Percentiles rank a stretch among this genome's conserved stretches.
phyloP scores from a whole-genome alignment of 2,888 invertebrate genomes.

The Agriopis aurantiaria region DNA sequence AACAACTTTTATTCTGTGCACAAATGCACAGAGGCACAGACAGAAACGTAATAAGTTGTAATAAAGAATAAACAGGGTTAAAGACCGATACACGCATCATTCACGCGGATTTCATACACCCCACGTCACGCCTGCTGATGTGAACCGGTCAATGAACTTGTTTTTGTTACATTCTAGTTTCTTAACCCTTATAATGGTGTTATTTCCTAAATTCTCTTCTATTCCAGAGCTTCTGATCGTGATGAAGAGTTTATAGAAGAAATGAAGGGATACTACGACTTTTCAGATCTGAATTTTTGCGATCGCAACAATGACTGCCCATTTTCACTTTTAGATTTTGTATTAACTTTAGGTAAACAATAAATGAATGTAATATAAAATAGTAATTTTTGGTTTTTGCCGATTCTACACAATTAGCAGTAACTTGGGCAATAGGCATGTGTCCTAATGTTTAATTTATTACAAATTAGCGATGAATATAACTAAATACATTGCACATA shows the following conservation, averaged over 20 bases:
- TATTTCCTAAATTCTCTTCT: conserved; percentile 3
- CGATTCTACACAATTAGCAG: background rate
- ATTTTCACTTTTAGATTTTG: conserved; percentile 68
- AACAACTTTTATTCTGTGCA: no score
- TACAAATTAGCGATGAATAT: no score
- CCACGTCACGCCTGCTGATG: background rate
- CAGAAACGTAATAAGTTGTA: no score
- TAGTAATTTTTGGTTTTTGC: background rate
- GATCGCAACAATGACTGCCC: conserved; percentile 68
- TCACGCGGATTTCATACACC: background rate
- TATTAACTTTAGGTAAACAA: conserved; percentile 65
- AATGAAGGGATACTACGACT: conserved; percentile 64
- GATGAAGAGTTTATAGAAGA: conserved; percentile 70
- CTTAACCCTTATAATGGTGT: background rate
- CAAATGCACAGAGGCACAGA: no score
- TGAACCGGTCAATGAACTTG: background rate
- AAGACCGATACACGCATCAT: background rate
- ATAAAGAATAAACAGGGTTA: no score
- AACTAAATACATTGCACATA: no score
- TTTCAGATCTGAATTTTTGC: conserved; percentile 66
- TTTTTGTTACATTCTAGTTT: background rate
- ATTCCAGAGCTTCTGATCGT: conserved; percentile 70
- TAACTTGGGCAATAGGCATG: background rate
- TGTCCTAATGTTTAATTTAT: no score
- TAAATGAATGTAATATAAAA: background rate